Percentiles rank a stretch among this genome's conserved stretches.
Conservation (phyloP, 2,113 vertebrate genomes). For the Sinocyclocheilus grahami region DNA sequence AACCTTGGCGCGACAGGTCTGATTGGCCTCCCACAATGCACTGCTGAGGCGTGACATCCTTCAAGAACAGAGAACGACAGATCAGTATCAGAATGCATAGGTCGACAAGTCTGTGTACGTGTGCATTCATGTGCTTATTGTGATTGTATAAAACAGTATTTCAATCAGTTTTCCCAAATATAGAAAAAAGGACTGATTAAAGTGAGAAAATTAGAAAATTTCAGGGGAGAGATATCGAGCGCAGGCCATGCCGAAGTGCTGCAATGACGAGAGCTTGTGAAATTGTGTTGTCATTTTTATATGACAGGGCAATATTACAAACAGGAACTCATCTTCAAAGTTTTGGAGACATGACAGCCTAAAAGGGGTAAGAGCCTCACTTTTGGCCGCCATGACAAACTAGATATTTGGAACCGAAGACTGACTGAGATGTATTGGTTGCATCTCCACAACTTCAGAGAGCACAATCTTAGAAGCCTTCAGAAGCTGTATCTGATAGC, state of each 20-base stretch:
- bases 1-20: slow-evolving; percentile 34
- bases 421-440: background rate
- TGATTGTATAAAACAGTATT: slow-evolving; percentile 16
- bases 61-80: background rate
- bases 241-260: background rate
- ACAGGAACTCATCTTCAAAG: slow-evolving; percentile 13
- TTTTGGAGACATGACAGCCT: slow-evolving; percentile 34
- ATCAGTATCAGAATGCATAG: slow-evolving; percentile 23
- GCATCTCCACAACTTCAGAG: background rate
- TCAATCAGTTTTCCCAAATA: slow-evolving; percentile 21
- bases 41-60: slow-evolving; percentile 45
- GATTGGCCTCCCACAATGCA: slow-evolving; percentile 40
- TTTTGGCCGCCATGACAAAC: background rate
- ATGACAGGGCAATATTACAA: slow-evolving; percentile 28
- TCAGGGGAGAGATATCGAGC: background rate
- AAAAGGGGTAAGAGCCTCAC: slow-evolving; percentile 36
- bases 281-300: slow-evolving; percentile 46
- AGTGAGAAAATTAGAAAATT: slow-evolving; percentile 9
- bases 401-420: background rate
- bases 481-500: slow-evolving; percentile 31
- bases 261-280: background rate
- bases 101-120: background rate
- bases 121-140: background rate
- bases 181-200: slow-evolving; percentile 8
- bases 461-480: background rate